A percentile compares a stretch with the other conserved stretches of the same genome.
phyloP scores from a whole-genome alignment of 2,797 vertebrate genomes.

The Sciurus vulgaris region DNA sequence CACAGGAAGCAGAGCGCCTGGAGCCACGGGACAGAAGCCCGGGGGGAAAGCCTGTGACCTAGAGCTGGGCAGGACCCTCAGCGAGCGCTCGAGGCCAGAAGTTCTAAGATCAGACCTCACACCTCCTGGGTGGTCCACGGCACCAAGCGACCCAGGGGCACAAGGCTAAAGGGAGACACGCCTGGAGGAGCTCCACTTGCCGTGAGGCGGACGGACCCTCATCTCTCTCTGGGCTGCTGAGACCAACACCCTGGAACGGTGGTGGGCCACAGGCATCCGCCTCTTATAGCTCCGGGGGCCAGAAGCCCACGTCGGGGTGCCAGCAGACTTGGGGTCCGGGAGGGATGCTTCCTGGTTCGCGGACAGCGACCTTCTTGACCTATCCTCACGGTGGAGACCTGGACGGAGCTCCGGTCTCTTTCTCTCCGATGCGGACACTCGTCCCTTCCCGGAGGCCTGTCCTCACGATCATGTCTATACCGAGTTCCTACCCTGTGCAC shows the following conservation, averaged over 20 bases:
- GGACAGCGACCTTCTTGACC: not conserved
- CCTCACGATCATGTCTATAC: not conserved
- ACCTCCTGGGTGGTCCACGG: not conserved
- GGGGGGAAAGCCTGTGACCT: not conserved
- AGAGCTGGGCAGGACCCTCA: no score
- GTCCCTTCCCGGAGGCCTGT: not conserved
- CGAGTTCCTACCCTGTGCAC: no score
- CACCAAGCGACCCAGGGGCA: not conserved
- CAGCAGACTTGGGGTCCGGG: not conserved
- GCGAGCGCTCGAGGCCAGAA: not conserved
- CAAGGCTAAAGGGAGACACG: not conserved
- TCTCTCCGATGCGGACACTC: no score
- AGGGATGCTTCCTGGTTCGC: not conserved
- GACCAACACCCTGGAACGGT: not conserved
- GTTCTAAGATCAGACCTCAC: not conserved
- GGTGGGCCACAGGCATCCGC: no score
- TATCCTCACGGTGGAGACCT: not conserved
- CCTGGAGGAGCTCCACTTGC: not conserved
- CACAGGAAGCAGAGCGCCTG: no score
- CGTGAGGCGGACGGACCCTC: not conserved
- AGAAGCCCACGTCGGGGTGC: not conserved
- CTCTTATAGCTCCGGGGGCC: not conserved
- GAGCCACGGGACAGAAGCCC: fast-evolving
- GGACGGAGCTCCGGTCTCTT: not conserved
- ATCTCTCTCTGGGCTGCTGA: not conserved